Base-by-base conservation (phyloP, 2,113 vertebrate genomes). In the Hippocampus zosterae region DNA sequence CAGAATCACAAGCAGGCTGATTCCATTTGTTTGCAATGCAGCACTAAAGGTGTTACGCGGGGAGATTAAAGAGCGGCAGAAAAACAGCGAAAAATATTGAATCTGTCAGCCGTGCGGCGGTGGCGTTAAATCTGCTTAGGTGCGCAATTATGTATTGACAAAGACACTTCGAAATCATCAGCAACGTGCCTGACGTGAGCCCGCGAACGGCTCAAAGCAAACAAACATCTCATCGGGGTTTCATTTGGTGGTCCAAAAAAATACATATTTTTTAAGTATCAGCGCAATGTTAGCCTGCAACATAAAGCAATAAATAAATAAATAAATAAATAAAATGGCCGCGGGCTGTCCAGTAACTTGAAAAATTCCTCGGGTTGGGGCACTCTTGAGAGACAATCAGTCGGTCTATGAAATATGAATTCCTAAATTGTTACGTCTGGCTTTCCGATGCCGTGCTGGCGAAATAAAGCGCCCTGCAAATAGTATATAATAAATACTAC, bases 91-190 rank as follows among this genome's bases (percentile, higher is more conserved):
- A 46, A 60, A 72, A 74, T 65, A 59, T 65, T 78, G 75, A 82
- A 77, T 77, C 75, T 84, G 76, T 79, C 79, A 80, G 60, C 50
- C 72, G 71, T 68, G 46, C 65, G 67, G 73, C 67, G 59, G 60
- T 7, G 0, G 66, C 65, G 65, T 74, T 77, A 77, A 83, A 84
- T 83, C 81, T 72, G 44, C 85, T 86, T 77, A 77, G 75, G 69
- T 66, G 55, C 71, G 42, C 56, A 41, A 76, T 88, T 81, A 73
- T 83, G 67, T 82, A 85, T 86, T 80, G 88, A 85, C 88, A 87
- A 84, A 69, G 60, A 57, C 74, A 74, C 56, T 79, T 82, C 81
- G 84, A 72, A 88, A 87, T 89, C 84, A 84, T 86, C 82, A 78
- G 85, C 78, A 23, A 74, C 76, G 5, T 25, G 59, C 25, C 71